Evolutionary conservation across 2,888 invertebrate species (phyloP), one percentile per base, ranked within the genome.

Genomic region (Melolontha melolontha): DNA sequence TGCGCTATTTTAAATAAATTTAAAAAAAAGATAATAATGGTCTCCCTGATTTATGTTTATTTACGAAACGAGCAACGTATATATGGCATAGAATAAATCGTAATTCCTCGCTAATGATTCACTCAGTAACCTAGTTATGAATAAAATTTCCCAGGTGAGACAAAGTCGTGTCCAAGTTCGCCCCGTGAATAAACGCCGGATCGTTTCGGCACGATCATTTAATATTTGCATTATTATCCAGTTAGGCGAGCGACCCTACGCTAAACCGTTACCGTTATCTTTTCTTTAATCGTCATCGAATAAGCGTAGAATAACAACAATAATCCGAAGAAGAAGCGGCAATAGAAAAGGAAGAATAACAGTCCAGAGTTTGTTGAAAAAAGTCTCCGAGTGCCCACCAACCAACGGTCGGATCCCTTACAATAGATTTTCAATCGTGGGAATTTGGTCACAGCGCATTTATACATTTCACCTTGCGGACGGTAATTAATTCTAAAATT

Each of bases 361-460:
- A 47, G 42, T 34, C 59, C 17, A 14, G 39, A 62, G 29, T n/a
- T 49, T 49, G 59, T 34, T 34, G 39, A 49, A 54, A 40, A 54
- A 41, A 22, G 40, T 54, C 54, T 40, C 17, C 29, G 29, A 62
- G 47, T 16, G 59, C 29, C 47, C 59, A 34, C 12, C 11, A 22
- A 62, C 50, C 17, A 39, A 52, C 42, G 54, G 44, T 52, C 52
- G 22, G 64, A 55, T 47, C 12, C 55, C 40, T 55, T 47, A 63
- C 63, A 63, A 67, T 67, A 63, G 63, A 54, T 54, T 67, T 63
- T 52, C 67, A 51, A 67, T 52, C 67, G 67, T 63, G 67, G 67
- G 63, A 67, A 67, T 52, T 63, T 64, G 63, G 54, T 54, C 62
- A 63, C 34, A 17, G 59, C 59, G 16, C 47, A 47, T 62, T 49